Evolutionary conservation across 1,140 invertebrate genomes (phyloP).

Genomic region (Apis mellifera): DNA sequence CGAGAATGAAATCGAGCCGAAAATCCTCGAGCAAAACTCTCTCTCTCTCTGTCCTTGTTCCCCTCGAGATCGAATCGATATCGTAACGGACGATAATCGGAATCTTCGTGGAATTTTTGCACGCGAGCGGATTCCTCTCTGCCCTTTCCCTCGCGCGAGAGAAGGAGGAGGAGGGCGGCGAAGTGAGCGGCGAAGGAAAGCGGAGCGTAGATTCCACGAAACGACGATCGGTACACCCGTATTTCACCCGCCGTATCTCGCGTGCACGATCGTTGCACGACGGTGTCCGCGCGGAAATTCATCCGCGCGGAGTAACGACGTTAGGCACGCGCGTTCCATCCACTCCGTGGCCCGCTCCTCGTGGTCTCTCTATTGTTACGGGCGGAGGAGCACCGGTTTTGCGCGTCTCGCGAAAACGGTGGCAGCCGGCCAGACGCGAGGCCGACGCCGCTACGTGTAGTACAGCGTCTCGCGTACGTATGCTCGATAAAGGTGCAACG

Average conservation of each 20-base stretch:
- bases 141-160: too few species aligned
- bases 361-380: neutral
- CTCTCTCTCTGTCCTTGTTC: conserved; percentile 9
- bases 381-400: too few species aligned
- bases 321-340: conserved; percentile 40
- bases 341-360: neutral
- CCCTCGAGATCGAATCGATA: too few species aligned
- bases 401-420: neutral
- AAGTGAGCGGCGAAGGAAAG: too few species aligned
- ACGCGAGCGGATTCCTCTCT: too few species aligned
- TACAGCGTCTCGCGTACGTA: neutral
- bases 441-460: neutral
- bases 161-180: too few species aligned
- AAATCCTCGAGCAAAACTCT: neutral
- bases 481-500: conserved; percentile 12
- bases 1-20: too few species aligned
- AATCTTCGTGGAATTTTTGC: too few species aligned
- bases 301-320: conserved; percentile 13
- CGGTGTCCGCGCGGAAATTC: conserved; percentile 33
- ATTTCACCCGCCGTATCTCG: conserved; percentile 26
- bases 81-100: too few species aligned
- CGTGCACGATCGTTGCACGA: neutral
- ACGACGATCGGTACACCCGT: neutral
- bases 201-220: conserved; percentile 10
- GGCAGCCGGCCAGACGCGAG: neutral